These are phyloP conservation scores for Odontamblyopus lacepedii DNA, from an alignment of 2,797 vertebrate genomes.

Conservation along the genomic window DNA sequence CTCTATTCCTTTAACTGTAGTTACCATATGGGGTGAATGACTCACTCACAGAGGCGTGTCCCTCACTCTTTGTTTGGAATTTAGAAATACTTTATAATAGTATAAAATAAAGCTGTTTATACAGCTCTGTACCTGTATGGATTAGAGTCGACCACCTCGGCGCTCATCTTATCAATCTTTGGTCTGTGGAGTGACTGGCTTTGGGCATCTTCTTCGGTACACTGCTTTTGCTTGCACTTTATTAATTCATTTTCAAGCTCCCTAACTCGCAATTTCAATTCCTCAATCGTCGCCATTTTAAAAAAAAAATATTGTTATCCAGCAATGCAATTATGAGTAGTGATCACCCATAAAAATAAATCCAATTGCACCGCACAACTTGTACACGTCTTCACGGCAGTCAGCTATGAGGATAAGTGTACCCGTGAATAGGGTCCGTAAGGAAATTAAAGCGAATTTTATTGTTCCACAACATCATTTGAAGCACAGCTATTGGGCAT, in stretches of 20 bases:
- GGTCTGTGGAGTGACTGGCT: constrained; percentile 60
- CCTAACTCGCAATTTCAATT: constrained; percentile 82
- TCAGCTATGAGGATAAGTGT: constrained; percentile 56
- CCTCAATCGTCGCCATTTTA: constrained; percentile 79
- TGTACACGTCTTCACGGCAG: constrained; percentile 76
- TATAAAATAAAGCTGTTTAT: neutral
- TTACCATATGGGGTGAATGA: constrained; percentile 42
- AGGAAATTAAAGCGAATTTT: constrained; percentile 14
- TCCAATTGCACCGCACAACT: neutral
- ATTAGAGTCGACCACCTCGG: constrained; percentile 94
- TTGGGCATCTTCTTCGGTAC: constrained; percentile 57
- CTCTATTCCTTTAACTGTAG: neutral
- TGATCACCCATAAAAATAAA: neutral
- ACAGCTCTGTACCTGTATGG: constrained; percentile 87
- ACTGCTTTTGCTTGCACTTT: constrained; percentile 77
- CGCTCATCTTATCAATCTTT: constrained; percentile 89
- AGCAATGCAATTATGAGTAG: neutral
- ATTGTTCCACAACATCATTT: constrained; percentile 15
- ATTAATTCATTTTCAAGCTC: constrained; percentile 89
- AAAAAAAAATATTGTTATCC: neutral
- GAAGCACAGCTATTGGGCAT: neutral
- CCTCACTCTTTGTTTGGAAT: neutral
- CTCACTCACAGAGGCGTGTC: constrained; percentile 48
- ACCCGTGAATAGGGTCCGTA: constrained; percentile 53
- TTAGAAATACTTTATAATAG: no score